Percentiles rank a stretch among this genome's conserved stretches.
phyloP scores from a whole-genome alignment of 2,113 vertebrate species.

The Azemiops feae region DNA sequence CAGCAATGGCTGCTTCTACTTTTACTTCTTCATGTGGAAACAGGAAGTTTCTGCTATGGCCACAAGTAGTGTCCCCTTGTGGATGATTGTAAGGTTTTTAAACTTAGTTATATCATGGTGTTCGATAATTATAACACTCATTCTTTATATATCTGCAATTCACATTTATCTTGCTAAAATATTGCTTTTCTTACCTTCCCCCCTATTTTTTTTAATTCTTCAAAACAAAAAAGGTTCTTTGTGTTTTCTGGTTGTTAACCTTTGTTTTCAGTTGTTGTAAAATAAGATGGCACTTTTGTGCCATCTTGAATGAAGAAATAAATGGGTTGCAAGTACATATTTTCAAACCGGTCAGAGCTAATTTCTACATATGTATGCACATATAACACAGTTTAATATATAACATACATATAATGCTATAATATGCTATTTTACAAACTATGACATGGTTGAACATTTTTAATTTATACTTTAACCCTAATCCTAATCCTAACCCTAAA shows the following conservation, averaged over 20 bases:
- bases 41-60: conserved; percentile 30
- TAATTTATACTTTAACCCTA: neutral
- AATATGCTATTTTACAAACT: neutral
- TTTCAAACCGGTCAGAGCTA: conserved; percentile 12
- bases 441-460: neutral
- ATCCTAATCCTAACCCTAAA: neutral
- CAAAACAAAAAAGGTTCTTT: conserved; percentile 32
- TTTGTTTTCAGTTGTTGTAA: conserved; percentile 40
- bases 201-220: conserved; percentile 3
- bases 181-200: neutral
- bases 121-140: neutral
- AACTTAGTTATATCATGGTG: conserved; percentile 14
- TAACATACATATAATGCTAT: neutral
- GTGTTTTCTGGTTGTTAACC: conserved; percentile 2
- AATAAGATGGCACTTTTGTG: conserved; percentile 30
- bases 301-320: conserved; percentile 34
- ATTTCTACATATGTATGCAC: neutral
- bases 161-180: conserved; percentile 21
- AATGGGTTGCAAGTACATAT: conserved; percentile 9
- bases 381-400: neutral
- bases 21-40: conserved; percentile 28
- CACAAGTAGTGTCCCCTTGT: conserved; percentile 58
- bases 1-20: conserved; percentile 33
- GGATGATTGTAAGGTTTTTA: conserved; percentile 35
- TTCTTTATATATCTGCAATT: conserved; percentile 36